Base-by-base conservation (phyloP, 1,140 invertebrate species). In the Hypothenemus hampei region DNA sequence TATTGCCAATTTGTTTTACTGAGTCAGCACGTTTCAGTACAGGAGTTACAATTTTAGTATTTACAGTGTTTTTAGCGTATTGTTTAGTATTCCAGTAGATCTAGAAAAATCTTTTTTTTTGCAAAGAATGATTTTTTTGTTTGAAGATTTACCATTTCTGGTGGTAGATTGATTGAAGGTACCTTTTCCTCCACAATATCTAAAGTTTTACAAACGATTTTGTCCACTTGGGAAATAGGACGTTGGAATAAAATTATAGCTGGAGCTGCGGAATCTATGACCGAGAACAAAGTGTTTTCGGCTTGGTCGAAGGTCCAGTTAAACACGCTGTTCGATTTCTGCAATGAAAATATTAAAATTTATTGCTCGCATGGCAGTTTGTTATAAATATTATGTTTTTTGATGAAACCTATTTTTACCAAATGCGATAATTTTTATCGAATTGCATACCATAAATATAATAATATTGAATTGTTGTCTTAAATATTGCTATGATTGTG, bases 11-110 rank as follows among this genome's bases (percentile, higher is more conserved):
- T 64, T 86, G 78, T 67, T 86, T 89, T 1, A 89, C 81, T 0
- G 85, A 88, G 68, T 85, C 85, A 1, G 86, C 86, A 35, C 86
- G 75, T 59, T 83, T 84, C 5, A 89, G 60, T 6, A 86, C 81
- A 2, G 83, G 84, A 37, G 70, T 76, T 1, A 85, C 81, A 20
- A 86, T 75, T 66, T 77, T 81, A 3, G 69, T 75, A 16, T 65
- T 60, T 2, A 70, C 64, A 11, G 46, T 51, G 62, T 77, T 73
- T 53, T 75, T 80, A 54, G 89, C 82, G 66, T 83, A 88, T 57
- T 85, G 81, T 66, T 85, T 83, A 8, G 86, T 87, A 49, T 84
- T 86, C 50, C 76, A 80, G 68, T 87, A 86, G 69, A 90, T 82
- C 87, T 89, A 67, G 21, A 71, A 69, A 22, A 8, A 37, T 37